Percentiles rank a stretch among this genome's conserved stretches.
These are phyloP conservation scores for Paramormyrops hopkinsi DNA, from an alignment of 2,797 vertebrate species.

Conservation along the genomic window DNA sequence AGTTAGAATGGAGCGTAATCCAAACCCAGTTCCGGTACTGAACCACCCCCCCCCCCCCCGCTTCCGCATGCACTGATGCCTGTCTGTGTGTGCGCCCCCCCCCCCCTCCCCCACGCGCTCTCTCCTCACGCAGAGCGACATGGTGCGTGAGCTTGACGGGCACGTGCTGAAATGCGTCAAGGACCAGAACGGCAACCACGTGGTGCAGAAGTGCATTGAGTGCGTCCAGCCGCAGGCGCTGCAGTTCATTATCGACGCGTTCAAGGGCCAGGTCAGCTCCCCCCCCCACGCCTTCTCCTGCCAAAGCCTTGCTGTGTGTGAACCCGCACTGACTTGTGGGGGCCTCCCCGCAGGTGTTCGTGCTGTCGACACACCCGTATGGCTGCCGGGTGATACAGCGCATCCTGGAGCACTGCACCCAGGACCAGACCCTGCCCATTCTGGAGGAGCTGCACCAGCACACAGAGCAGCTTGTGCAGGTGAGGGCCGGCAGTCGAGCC, in stretches of 20 bases:
- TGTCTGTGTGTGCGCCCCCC: background rate
- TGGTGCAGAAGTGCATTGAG: constrained; percentile 80
- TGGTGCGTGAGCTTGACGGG: constrained; percentile 77
- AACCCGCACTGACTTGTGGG: background rate
- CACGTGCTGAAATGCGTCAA: constrained; percentile 83
- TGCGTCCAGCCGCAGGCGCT: constrained; percentile 79
- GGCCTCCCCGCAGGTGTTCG: constrained; percentile 74
- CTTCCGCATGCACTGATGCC: background rate
- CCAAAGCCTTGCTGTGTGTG: background rate
- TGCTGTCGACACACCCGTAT: constrained; percentile 93
- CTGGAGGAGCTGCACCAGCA: constrained; percentile 93
- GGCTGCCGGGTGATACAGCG: constrained; percentile 96
- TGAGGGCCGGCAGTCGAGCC: constrained; percentile 42
- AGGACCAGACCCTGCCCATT: constrained; percentile 90
- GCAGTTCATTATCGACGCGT: constrained; percentile 81
- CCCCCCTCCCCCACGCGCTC: background rate
- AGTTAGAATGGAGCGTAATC: background rate
- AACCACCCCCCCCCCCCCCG: background rate
- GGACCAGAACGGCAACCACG: constrained; percentile 82
- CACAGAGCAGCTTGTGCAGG: constrained; percentile 95
- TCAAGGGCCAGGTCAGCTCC: constrained; percentile 72
- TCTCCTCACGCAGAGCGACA: constrained; percentile 64
- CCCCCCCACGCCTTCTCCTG: background rate
- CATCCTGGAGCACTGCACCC: constrained; percentile 93
- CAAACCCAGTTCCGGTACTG: background rate